A percentile compares a stretch with the other conserved stretches of the same genome.
Evolutionary conservation across 1,140 invertebrate species (phyloP).

Genomic region (Drosophila tristis): DNA sequence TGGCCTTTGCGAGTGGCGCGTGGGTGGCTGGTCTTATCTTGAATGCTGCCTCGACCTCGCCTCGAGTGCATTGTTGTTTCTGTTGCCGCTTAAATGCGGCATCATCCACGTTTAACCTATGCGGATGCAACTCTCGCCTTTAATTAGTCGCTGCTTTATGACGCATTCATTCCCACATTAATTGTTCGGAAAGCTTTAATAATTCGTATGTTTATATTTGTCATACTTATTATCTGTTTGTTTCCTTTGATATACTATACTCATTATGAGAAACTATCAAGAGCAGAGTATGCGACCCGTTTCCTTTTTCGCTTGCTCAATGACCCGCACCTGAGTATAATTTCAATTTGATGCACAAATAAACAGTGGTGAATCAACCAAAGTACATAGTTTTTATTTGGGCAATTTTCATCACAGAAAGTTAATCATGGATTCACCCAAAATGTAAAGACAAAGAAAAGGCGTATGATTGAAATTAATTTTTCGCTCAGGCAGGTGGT

Average conservation of each 20-base stretch:
- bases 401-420: not conserved
- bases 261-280: no score
- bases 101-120: constrained; percentile 1
- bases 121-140: constrained; percentile 4
- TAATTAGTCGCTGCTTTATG: constrained; percentile 10
- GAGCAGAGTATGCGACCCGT: no score
- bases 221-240: no score
- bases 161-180: constrained; percentile 8
- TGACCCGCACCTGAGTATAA: constrained; percentile 11
- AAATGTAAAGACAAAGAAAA: constrained; percentile 2
- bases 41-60: constrained; percentile 44
- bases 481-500: constrained; percentile 8
- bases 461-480: constrained; percentile 41
- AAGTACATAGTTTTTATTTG: constrained; percentile 13
- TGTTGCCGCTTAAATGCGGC: constrained; percentile 8
- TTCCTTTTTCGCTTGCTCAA: constrained; percentile 28
- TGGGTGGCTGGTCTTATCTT: constrained; percentile 53
- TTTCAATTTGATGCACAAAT: constrained; percentile 37
- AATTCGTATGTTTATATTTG: not conserved
- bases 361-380: constrained; percentile 22
- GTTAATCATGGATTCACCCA: constrained; percentile 28
- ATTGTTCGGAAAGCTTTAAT: constrained; percentile 10
- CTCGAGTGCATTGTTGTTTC: constrained; percentile 46
- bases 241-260: no score
- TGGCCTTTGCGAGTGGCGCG: constrained; percentile 60